Base-by-base conservation (phyloP, 2,888 invertebrate species). In the Yponomeuta evonymella region DNA sequence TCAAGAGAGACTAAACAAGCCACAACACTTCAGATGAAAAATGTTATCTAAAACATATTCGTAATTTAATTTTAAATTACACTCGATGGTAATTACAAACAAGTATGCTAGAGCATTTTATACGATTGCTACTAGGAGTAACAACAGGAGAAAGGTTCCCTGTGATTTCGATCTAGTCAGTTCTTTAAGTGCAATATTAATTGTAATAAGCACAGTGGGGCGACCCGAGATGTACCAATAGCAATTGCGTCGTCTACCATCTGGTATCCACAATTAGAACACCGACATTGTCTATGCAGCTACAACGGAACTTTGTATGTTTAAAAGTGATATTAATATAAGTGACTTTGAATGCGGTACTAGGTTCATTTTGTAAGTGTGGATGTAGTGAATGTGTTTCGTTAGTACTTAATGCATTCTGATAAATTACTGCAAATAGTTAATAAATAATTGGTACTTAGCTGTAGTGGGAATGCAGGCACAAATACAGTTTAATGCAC, bases 321-420 rank as follows among this genome's bases (percentile, higher is more conserved):
- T 80, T 83, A 85, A 87, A 90, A 89, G 91, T 91, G 91, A 92
- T 92, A 91, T 89, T 91, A 91, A 88, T 87, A 89, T 90, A 90
- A 89, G 70, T 30, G 51, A 15, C 3, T 33, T 15, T 58, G 67
- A 67, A 58, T 48, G 90, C 84, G 80, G 83, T 84, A 85, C 81
- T 88, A 87, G 84, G 84, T 89, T 89, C 87, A 85, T 88, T 86
- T 85, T 87, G 86, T 86, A 82, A 82, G 83, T 77, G 81, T 83
- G 83, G 75, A 78, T 79, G 75, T 79, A 75, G 77, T 75, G 74
- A 77, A 75, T 76, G 76, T 75, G 76, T 75, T 74, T 76, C 73
- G 73, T 79, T 74, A 73, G 75, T 79, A 79, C 74, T 74, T 74
- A 75, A 75, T 76, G 75, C 75, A 15, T 58, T 58, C 15, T 15